Conservation (phyloP, 1,140 invertebrate genomes). For the Bemisia tabaci region DNA sequence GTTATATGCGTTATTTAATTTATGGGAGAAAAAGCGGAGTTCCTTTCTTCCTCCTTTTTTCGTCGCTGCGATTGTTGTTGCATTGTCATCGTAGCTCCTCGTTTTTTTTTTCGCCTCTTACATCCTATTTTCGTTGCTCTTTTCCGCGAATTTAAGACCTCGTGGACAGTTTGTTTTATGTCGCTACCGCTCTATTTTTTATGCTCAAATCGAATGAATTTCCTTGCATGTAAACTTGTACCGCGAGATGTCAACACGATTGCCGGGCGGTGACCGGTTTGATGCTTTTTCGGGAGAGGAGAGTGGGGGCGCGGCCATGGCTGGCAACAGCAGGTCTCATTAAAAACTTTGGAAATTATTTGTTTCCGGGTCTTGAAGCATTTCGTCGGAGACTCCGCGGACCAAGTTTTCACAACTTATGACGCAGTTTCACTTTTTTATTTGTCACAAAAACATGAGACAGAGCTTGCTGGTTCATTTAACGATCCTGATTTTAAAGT, state of each 20-base stretch:
- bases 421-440: neutral
- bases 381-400: neutral
- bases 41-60: neutral
- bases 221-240: neutral
- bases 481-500: neutral
- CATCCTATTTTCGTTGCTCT: neutral
- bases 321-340: neutral
- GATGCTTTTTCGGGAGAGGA: no score
- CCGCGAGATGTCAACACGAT: no score
- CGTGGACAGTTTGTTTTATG: neutral
- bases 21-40: neutral
- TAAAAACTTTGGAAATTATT: neutral
- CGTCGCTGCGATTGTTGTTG: no score
- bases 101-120: neutral
- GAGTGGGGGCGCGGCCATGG: no score
- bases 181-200: neutral
- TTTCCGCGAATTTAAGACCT: neutral
- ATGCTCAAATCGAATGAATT: neutral
- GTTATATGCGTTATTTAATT: neutral
- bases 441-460: neutral
- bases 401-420: neutral
- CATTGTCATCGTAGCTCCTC: no score
- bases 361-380: neutral
- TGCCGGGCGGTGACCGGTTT: no score
- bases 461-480: neutral